These are phyloP conservation scores for Tenthredo mesomela DNA, from an alignment of 2,888 invertebrate genomes.

Conservation along the genomic window DNA sequence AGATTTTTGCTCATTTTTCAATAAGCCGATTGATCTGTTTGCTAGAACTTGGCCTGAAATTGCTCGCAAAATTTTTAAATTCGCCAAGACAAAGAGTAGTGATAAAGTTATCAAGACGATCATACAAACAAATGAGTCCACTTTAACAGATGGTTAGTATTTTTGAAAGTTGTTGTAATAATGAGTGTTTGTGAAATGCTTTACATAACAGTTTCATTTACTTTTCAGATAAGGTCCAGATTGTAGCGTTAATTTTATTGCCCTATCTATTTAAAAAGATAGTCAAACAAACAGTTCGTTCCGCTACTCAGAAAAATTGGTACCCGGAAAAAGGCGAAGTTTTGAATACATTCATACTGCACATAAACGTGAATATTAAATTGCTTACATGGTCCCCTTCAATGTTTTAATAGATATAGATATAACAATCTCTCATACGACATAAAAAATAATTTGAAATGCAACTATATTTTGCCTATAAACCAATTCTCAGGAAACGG, in stretches of 20 bases:
- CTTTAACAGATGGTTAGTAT: conserved; percentile 8
- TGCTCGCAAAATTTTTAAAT: conserved; percentile 26
- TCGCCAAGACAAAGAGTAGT: conserved; percentile 16
- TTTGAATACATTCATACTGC: conserved; percentile 16
- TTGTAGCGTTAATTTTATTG: neutral
- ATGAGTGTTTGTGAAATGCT: conserved; percentile 12
- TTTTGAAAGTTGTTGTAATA: neutral
- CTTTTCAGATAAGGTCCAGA: neutral
- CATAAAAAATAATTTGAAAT: too few species aligned
- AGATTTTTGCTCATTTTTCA: conserved; percentile 23
- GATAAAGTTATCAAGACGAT: neutral
- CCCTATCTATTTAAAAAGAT: conserved; percentile 7
- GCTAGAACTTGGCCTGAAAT: conserved; percentile 27
- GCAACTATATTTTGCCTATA: neutral
- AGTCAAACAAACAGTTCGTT: conserved; percentile 17
- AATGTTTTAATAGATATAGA: neutral
- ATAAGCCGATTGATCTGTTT: conserved; percentile 11
- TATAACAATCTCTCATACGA: too few species aligned
- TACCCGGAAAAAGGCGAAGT: conserved; percentile 16
- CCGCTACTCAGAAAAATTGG: neutral
- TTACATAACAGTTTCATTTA: neutral
- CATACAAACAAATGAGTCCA: neutral
- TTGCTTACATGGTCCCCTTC: neutral
- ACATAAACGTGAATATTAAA: conserved; percentile 17
- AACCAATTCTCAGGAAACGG: conserved; percentile 26